Evolutionary conservation across 2,113 vertebrate genomes (phyloP).

Genomic region (Eulemur rufifrons): DNA sequence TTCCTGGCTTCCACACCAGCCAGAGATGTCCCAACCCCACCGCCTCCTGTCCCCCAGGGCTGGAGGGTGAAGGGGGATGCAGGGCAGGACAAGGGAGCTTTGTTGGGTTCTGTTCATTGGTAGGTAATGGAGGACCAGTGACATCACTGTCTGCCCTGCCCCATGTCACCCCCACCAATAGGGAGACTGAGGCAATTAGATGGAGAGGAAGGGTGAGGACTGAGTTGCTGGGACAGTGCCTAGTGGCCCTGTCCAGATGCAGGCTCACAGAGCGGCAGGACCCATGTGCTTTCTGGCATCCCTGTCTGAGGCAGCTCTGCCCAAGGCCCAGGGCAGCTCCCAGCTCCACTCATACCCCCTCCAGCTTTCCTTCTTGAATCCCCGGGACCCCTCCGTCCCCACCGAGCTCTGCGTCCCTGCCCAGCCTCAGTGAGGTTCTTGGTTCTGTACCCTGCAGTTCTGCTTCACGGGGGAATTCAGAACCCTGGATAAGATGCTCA

Average conservation of each 20-base stretch:
- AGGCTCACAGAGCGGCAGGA: not conserved
- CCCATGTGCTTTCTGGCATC: not conserved
- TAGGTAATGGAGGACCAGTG: not conserved
- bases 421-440: not conserved
- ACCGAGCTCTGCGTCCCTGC: not conserved
- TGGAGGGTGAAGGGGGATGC: not conserved
- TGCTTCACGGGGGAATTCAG: not conserved
- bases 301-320: not conserved
- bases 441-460: not conserved
- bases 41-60: not conserved
- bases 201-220: not conserved
- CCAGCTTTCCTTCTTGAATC: not conserved
- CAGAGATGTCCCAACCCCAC: too few relatives aligned
- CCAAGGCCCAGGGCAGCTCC: not conserved
- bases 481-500: not conserved
- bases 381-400: too few relatives aligned
- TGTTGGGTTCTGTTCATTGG: not conserved
- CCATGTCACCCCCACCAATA: not conserved
- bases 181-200: not conserved
- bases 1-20: not conserved
- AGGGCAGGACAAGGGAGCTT: not conserved
- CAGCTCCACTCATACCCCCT: not conserved
- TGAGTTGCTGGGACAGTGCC: not conserved
- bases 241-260: not conserved
- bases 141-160: too few relatives aligned